Evolutionary conservation across 2,797 vertebrate genomes (phyloP), one percentile per base, ranked within the genome.

Genomic region (Sebastes oblongus): DNA sequence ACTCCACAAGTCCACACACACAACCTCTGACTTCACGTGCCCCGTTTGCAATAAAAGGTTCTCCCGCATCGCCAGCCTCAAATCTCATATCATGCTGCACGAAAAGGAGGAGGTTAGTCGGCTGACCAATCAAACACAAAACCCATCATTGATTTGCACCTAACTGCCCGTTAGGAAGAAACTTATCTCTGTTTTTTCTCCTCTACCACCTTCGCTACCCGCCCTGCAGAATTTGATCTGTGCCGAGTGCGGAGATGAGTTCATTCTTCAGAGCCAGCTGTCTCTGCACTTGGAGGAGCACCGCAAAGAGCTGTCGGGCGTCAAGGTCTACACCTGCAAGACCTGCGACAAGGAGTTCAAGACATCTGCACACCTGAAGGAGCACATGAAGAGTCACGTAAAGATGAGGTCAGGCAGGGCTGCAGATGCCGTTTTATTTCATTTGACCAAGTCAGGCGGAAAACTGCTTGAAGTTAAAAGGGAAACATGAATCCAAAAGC

Each of bases 61-160:
- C 94, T 98, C 98, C 77, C 96, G 98, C 72, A 97, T 98, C 77
- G 98, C 98, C 89, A 99, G 98, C 91, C 97, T 99, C 93, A 99
- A 99, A 91, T 97, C 98, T 67, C 98, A 99, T 78, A 94, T 99
- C 90, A 99, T 98, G 98, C 95, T 99, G 12, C 98, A 99, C 61
- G 98, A 99, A 84, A 98, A 98, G 90, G 98, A 99, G 90, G 98
- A 99, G 97, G 98, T 99, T 6, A 77, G 92, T 78, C 30, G 10
- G 8, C 24, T 1, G 1, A 16, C 1, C 13, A 32, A 2, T 42
- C 5, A 1, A 10, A 22, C 52, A 20, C 16, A 1, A 62, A 36
- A 36, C 14, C 8, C 4, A 3, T 7, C 6, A 4, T 4, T 1
- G 11, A 29, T 64, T 58, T 72, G 4, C 3, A 27, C 22, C 46